Conservation (phyloP, 1,140 invertebrate species). For the Cyclina sinensis region DNA sequence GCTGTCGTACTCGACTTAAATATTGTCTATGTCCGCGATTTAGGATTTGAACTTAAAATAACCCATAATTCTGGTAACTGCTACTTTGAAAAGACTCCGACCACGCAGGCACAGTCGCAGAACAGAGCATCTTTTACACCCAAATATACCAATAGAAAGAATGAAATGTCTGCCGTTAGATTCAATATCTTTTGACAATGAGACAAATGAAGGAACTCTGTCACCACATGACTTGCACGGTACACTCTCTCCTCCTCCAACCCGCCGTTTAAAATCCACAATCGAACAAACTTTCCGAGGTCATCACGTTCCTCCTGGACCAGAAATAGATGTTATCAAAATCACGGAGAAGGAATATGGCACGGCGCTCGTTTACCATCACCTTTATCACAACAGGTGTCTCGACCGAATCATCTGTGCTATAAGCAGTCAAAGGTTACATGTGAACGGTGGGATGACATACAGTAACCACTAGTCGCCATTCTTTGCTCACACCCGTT, state of each 20-base stretch:
- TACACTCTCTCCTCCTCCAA: not conserved
- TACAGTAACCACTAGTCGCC: not conserved
- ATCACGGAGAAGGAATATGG: slow-evolving; percentile 3
- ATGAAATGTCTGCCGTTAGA: not conserved
- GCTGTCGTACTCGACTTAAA: not conserved
- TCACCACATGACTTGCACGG: not conserved
- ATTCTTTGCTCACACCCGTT: not conserved
- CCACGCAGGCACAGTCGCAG: not conserved
- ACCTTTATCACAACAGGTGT: slow-evolving; percentile 32
- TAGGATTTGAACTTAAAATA: not conserved
- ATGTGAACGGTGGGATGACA: not conserved
- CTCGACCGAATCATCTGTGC: slow-evolving; percentile 13
- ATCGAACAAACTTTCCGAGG: not conserved
- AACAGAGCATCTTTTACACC: not conserved
- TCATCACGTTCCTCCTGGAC: not conserved
- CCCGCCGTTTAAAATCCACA: not conserved
- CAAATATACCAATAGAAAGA: not conserved
- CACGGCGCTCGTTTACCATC: slow-evolving; percentile 17
- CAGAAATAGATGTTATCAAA: slow-evolving; percentile 3
- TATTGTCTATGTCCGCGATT: slow-evolving; percentile 10
- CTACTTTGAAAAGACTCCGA: not conserved
- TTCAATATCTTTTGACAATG: not conserved
- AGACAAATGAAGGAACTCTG: not conserved
- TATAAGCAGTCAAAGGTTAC: not conserved
- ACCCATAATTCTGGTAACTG: not conserved